Base-by-base conservation (phyloP, 2,888 invertebrate genomes). In the Caenorhabditis plicata region DNA sequence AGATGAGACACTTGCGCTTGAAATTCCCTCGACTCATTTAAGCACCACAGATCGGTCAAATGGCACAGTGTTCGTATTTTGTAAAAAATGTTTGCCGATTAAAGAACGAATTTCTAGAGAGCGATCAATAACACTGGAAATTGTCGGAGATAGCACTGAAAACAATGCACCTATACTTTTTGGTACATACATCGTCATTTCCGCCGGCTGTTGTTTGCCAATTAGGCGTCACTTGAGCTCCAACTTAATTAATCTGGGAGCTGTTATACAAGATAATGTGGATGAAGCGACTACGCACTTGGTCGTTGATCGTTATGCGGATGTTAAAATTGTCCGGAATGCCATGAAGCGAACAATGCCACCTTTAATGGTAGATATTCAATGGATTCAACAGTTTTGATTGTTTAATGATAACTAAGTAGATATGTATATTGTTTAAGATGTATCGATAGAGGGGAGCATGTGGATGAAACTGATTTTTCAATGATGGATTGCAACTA, bases 341-440 rank as follows among this genome's bases (percentile, higher is more conserved):
- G 58, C 58, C 1, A 58, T 58, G 48, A 13, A 40, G 1, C 27
- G 56, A 11, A 15, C 44, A 4, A 2, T 1, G 22, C 49, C 52
- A 7, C 53, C 48, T 5, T 25, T 53, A 26, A 57, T 58, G 47
- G 52, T 58, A 2, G 58, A 58, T 27, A 41, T 58, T 1, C 52
- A 58, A 42, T 58, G 58, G 58, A 58, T 58, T 36, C 58, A 58
- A 39, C 52, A 58, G 42, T 56, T 15, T 8, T 19, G 4, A 27
- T 27, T 7, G 29, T 27, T 27, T 13, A 27, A 27, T n/a, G n/a
- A n/a, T n/a, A n/a, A n/a, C n/a, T n/a, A n/a, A n/a, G n/a, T n/a
- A n/a, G n/a, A n/a, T n/a, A 13, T 27, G 7, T 27, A 9, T 7
- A 27, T 4, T 40, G 26, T 25, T 40, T 40, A 9, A 40, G 40